These are phyloP conservation scores for Hydroisotoma schaefferi DNA, from an alignment of 2,888 invertebrate genomes.

Conservation along the genomic window DNA sequence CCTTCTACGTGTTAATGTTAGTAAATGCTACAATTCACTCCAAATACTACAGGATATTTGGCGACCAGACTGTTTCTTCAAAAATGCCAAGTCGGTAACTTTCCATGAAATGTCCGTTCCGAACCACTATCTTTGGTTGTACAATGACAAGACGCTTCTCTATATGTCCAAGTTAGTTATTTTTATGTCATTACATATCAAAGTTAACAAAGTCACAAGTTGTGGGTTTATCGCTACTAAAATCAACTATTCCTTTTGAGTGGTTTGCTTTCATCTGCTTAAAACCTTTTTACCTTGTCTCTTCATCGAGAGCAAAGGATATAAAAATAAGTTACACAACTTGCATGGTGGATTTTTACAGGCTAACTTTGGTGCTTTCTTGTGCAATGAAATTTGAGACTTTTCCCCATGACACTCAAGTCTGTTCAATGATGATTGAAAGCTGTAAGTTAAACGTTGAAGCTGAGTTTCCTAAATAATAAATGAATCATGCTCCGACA, in stretches of 20 bases:
- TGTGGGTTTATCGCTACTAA: too few species aligned
- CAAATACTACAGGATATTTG: conserved; percentile 67
- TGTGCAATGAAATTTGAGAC: conserved; percentile 93
- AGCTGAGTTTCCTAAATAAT: too few species aligned
- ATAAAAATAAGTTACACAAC: not conserved
- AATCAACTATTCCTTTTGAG: too few species aligned
- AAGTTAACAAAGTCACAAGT: too few species aligned
- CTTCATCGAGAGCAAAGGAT: too few species aligned
- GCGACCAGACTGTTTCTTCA: conserved; percentile 90
- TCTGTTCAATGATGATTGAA: conserved; percentile 91
- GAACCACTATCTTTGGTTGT: conserved; percentile 86
- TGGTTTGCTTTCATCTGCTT: too few species aligned
- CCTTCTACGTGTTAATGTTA: too few species aligned
- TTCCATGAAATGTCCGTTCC: conserved; percentile 94
- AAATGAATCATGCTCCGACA: too few species aligned
- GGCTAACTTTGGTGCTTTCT: conserved; percentile 80
- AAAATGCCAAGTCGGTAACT: conserved; percentile 86
- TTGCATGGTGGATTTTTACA: conserved; percentile 52
- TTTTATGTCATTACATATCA: not conserved
- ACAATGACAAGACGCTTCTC: conserved; percentile 83
- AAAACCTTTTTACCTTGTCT: too few species aligned
- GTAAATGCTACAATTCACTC: conserved; percentile 28
- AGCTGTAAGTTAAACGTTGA: conserved; percentile 72
- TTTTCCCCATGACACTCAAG: conserved; percentile 90
- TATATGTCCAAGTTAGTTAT: conserved; percentile 83